phyloP scores from a whole-genome alignment of 2,113 vertebrate species.

The Ovibos moschatus region DNA sequence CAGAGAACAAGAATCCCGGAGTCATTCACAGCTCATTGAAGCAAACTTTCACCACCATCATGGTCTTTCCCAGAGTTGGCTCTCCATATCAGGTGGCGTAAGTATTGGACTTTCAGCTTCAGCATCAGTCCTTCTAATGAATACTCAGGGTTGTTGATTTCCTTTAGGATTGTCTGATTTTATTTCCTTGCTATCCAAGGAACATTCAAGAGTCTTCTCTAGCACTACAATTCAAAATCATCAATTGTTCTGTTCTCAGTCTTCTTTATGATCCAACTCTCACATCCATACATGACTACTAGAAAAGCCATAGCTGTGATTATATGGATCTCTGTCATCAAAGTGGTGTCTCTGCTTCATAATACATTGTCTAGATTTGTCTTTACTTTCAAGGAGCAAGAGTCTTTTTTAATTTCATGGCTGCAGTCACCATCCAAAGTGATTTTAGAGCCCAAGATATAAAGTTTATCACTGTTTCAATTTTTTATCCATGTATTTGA shows the following conservation, averaged over 20 bases:
- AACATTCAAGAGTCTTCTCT: background rate
- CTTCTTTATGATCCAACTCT: background rate
- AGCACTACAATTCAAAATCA: background rate
- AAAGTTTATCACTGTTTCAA: background rate
- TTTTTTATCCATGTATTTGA: background rate
- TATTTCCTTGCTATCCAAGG: background rate
- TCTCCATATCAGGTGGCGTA: background rate
- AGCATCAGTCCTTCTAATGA: background rate
- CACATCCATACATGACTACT: background rate
- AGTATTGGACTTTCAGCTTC: background rate
- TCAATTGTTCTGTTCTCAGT: background rate
- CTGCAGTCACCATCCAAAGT: background rate
- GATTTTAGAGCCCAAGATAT: background rate
- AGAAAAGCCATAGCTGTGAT: background rate
- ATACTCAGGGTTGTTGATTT: background rate
- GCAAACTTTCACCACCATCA: background rate
- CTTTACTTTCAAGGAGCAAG: background rate
- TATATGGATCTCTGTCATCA: background rate
- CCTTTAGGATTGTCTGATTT: background rate
- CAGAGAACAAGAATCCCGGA: background rate
- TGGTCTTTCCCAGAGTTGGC: background rate
- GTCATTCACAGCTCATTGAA: background rate
- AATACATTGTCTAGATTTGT: background rate
- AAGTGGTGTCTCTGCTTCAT: background rate
- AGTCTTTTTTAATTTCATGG: background rate